A percentile compares a stretch with the other conserved stretches of the same genome.
These are phyloP conservation scores for Chelonus insularis DNA, from an alignment of 1,140 invertebrate species.

Conservation along the genomic window DNA sequence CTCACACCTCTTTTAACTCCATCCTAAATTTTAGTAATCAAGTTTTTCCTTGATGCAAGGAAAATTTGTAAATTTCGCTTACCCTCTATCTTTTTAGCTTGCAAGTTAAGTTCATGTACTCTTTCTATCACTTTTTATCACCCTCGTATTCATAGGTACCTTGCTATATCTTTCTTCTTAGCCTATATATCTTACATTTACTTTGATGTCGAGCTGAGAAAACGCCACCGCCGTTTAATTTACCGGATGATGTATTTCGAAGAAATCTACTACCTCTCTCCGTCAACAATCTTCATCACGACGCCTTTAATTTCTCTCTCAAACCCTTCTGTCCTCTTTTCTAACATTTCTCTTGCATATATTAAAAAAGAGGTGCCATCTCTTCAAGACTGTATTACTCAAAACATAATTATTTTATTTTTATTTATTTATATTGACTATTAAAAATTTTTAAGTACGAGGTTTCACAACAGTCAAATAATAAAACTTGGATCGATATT, in stretches of 20 bases:
- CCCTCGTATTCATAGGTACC: slow-evolving; percentile 16
- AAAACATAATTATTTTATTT: too few species aligned
- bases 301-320: slow-evolving; percentile 30
- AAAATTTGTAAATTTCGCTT: slow-evolving; percentile 43
- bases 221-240: slow-evolving; percentile 46
- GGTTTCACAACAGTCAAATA: too few species aligned
- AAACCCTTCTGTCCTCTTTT: slow-evolving; percentile 27
- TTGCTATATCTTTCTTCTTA: slow-evolving; percentile 14
- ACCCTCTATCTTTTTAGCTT: slow-evolving; percentile 9
- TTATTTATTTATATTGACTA: too few species aligned
- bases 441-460: too few species aligned
- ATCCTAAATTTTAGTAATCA: slow-evolving; percentile 57
- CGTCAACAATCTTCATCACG: slow-evolving; percentile 13
- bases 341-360: too few species aligned
- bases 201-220: slow-evolving; percentile 48
- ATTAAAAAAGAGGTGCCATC: too few species aligned
- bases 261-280: slow-evolving; percentile 36
- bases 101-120: background rate
- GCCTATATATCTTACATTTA: slow-evolving; percentile 22
- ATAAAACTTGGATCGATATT: too few species aligned
- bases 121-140: slow-evolving; percentile 8
- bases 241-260: slow-evolving; percentile 47
- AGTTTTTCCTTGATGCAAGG: slow-evolving; percentile 46
- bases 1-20: slow-evolving; percentile 27
- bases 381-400: too few species aligned